phyloP scores from a whole-genome alignment of 2,113 vertebrate genomes.

The Datnioides undecimradiatus region DNA sequence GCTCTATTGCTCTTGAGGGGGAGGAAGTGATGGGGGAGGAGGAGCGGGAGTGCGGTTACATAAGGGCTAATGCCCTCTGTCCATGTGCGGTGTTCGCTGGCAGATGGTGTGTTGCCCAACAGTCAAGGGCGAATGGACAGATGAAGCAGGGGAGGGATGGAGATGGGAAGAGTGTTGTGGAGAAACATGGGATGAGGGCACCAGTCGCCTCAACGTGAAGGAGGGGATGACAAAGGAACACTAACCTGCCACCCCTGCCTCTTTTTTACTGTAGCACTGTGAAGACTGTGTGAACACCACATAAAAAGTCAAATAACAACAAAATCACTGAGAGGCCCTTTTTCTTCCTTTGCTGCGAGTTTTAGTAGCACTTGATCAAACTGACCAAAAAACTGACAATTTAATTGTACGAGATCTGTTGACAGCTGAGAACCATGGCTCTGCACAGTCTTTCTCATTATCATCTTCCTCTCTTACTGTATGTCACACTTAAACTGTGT shows the following conservation, averaged over 20 bases:
- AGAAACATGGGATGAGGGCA: slow-evolving; percentile 12
- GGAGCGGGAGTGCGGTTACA: slow-evolving; percentile 57
- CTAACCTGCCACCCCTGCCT: background rate
- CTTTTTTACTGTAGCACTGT: background rate
- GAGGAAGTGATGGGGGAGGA: slow-evolving; percentile 24
- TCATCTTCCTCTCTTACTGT: background rate
- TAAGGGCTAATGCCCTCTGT: slow-evolving; percentile 71
- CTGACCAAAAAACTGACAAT: background rate
- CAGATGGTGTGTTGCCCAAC: slow-evolving; percentile 71
- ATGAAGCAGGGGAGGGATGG: slow-evolving; percentile 5
- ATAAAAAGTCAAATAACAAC: background rate
- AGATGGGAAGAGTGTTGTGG: slow-evolving; percentile 1
- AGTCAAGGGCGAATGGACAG: slow-evolving; percentile 58
- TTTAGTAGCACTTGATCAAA: background rate
- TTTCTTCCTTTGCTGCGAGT: background rate
- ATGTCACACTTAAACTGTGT: slow-evolving; percentile 11
- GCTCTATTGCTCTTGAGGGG: slow-evolving; percentile 35
- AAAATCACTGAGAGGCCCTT: background rate
- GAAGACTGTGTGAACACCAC: background rate
- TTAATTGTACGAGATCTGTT: background rate
- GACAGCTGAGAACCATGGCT: background rate
- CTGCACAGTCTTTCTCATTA: slow-evolving; percentile 2
- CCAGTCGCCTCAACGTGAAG: slow-evolving; percentile 10
- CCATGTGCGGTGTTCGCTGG: slow-evolving; percentile 51
- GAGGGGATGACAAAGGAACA: background rate